Evolutionary conservation across 2,888 invertebrate genomes (phyloP), one percentile per base, ranked within the genome.

Genomic region (Anorthoa munda): DNA sequence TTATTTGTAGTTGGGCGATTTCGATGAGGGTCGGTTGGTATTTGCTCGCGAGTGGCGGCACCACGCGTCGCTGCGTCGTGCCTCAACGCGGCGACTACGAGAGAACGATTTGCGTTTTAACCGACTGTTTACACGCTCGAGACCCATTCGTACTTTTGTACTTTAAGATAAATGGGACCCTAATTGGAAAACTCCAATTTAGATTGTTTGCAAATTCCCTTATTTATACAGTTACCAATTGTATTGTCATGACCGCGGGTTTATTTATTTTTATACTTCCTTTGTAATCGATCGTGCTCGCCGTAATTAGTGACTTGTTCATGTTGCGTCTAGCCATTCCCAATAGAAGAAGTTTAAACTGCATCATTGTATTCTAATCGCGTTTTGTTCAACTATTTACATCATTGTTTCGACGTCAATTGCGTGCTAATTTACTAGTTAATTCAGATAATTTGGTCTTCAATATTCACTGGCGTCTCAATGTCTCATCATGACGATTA

Each of bases 1-100:
- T 93, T 91, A 90, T 91, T 90, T 90, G 90, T 90, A 91, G 90
- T 85, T 87, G 90, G 89, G 71, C 86, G 90, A 88, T 87, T 90
- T 86, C 82, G 81, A 79, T 85, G 88, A 90, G 90, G 90, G 90
- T 87, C 87, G 88, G 87, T 84, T 86, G 80, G 84, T 92, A 90
- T 93, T 94, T 92, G 90, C 91, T 87, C 84, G 89, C 89, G 59
- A 39, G 59, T 59, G 59, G 26, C 56, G 91, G 92, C 88, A 92
- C 90, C 89, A 90, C 92, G 92, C 92, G 87, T 90, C 87, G 88
- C 88, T 91, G 90, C 85, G 88, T 87, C 88, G 87, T 77, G 85
- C 89, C 87, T 89, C 88, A 77, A 84, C 84, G 86, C 84, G 80
- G 83, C 79, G 82, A 80, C 83, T 81, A 80, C 79, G 84, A 85